A percentile compares a stretch with the other conserved stretches of the same genome.
Conservation (phyloP, 1,140 invertebrate genomes). For the Dysdera silvatica region DNA sequence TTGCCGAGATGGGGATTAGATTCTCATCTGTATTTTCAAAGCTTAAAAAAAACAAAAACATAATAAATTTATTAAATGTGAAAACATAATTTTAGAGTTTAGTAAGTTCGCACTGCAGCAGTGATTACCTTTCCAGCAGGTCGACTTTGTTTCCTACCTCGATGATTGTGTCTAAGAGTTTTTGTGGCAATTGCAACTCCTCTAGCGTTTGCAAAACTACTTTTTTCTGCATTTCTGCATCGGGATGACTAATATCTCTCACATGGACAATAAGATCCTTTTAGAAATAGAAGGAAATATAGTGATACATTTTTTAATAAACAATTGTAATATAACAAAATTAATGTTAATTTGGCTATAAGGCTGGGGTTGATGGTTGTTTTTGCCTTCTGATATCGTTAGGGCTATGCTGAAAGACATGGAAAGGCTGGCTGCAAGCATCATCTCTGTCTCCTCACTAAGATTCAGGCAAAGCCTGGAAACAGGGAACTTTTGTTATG, state of each 20-base stretch:
- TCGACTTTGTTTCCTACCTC: conserved; percentile 78
- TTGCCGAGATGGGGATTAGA: conserved; percentile 49
- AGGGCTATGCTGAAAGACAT: no score
- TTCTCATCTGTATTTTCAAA: conserved; percentile 16
- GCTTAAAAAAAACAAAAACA: neutral
- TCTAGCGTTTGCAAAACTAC: conserved; percentile 63
- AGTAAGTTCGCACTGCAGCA: conserved; percentile 15
- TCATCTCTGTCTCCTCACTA: no score
- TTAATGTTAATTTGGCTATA: no score
- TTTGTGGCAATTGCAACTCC: conserved; percentile 50
- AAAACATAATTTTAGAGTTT: neutral
- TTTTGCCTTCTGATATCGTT: no score
- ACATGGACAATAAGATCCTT: conserved; percentile 77
- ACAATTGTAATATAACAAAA: no score
- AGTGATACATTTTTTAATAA: neutral
- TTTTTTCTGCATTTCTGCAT: conserved; percentile 57
- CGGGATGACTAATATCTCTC: conserved; percentile 71
- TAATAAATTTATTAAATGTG: neutral
- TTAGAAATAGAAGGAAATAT: conserved; percentile 24
- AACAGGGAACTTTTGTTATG: no score
- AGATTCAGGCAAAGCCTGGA: no score
- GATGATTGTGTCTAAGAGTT: conserved; percentile 56
- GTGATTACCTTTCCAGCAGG: conserved; percentile 33
- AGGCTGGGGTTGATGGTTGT: no score
- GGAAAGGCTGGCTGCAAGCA: no score